Evolutionary conservation across 2,113 vertebrate species (phyloP), one percentile per base, ranked within the genome.

Genomic region (Acrocephalus arundinaceus): DNA sequence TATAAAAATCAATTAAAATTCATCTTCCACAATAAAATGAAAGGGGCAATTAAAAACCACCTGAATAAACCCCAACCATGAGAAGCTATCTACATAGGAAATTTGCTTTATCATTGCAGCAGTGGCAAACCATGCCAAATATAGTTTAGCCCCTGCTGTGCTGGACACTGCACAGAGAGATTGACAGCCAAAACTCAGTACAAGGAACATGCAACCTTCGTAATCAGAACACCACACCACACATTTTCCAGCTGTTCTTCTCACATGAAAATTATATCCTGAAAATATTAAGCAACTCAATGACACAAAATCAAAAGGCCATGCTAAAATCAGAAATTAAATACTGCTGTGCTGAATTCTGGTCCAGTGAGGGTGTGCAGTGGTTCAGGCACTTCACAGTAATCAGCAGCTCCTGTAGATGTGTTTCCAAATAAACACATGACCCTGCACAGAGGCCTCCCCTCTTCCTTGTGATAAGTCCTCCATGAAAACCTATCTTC

Each of bases 361-460:
- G 28, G 43, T 45, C 63, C 54, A 45, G 13, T 2, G 18, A 49
- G 15, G 24, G 5, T 13, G 6, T 20, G 16, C 39, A 85, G 52
- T 10, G 33, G 48, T 33, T 37, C 23, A 30, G 55, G 33, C 8
- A 35, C 39, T 30, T 28, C 62, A 48, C 10, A 21, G 30, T 9
- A 10, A 55, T 5, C 43, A 68, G 7, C 28, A 80, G 16, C 30
- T 83, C n/a, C 35, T 35, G 2, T 9, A 48, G 27, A 12, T 19
- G 11, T 67, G 10, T 13, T 52, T 20, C 45, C 15, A 76, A 10
- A 23, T 37, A 37, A 57, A 83, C 85, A 2, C 16, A 52, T 5
- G 17, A 3, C 12, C 9, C 17, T 55, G 2, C 6, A 58, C 15
- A 25, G 5, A 46, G 2, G 2, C 11, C 0, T 49, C 17, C 6